phyloP scores from a whole-genome alignment of 92 coral and sea anemone genomes.

The Isaurus tuberculatus region DNA sequence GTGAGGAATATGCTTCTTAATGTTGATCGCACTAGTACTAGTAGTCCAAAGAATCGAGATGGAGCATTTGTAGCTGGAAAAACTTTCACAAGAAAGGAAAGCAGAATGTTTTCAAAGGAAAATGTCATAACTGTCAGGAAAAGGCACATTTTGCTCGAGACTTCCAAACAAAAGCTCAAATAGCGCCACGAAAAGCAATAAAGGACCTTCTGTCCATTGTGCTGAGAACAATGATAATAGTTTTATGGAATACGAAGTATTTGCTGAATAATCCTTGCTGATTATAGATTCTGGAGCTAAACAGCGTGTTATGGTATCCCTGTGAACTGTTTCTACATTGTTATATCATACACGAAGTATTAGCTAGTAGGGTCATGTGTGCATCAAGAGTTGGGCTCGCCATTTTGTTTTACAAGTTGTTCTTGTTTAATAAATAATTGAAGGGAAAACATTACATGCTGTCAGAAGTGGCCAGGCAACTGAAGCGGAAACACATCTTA shows the following conservation, averaged over 20 bases:
- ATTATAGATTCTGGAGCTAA: background rate
- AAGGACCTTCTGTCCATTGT: conserved; percentile 1
- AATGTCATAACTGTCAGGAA: conserved; percentile 51
- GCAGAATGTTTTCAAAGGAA: conserved; percentile 26
- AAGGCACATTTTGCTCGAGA: conserved; percentile 48
- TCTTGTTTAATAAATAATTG: too few species aligned
- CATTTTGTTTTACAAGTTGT: too few species aligned
- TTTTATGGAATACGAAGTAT: background rate
- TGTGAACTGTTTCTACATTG: too few species aligned
- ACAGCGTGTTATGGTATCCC: too few species aligned
- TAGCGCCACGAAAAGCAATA: background rate
- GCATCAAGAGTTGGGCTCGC: too few species aligned
- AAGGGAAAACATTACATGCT: too few species aligned
- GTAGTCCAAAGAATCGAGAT: background rate
- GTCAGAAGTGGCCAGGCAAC: too few species aligned
- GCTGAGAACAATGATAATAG: background rate
- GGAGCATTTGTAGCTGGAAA: background rate
- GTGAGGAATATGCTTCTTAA: conserved; percentile 46
- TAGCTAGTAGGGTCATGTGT: too few species aligned
- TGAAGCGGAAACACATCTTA: too few species aligned
- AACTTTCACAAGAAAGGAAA: background rate
- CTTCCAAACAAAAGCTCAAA: conserved; percentile 25
- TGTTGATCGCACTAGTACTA: conserved; percentile 48
- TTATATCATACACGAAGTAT: too few species aligned
- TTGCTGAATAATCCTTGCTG: background rate